Percentiles rank a stretch among this genome's conserved stretches.
These are phyloP conservation scores for Ochotona princeps DNA, from an alignment of 2,113 vertebrate genomes.

Conservation along the genomic window DNA sequence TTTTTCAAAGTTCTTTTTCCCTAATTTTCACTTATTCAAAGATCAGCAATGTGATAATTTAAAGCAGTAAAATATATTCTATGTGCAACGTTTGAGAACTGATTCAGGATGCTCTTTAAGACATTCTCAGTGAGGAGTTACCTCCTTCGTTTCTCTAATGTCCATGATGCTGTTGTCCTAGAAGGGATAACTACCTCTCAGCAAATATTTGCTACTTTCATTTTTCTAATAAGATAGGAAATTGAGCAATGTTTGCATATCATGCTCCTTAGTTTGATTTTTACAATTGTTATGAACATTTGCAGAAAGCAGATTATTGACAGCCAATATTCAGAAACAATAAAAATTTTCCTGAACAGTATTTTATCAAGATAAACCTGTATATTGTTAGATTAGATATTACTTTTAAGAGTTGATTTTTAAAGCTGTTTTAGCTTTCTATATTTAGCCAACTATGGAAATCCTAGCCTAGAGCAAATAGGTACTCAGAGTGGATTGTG, in stretches of 20 bases:
- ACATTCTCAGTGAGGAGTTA: neutral
- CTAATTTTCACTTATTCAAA: neutral
- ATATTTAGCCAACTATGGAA: rapidly evolving
- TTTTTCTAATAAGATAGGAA: constrained; percentile 34
- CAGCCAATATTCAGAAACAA: neutral
- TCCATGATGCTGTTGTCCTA: neutral
- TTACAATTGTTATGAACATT: neutral
- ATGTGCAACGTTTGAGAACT: neutral
- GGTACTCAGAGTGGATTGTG: neutral
- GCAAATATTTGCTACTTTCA: neutral
- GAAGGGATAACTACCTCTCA: neutral
- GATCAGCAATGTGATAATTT: neutral
- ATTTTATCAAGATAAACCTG: neutral
- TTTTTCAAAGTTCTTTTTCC: neutral
- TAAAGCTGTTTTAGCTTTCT: neutral
- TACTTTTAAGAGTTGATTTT: too few species aligned
- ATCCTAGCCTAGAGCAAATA: neutral
- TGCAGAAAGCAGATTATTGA: neutral
- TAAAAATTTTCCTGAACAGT: neutral
- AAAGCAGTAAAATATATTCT: neutral
- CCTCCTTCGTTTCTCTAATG: neutral
- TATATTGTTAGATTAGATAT: neutral
- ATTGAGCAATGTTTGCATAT: neutral
- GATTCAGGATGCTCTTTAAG: neutral
- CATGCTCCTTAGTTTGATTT: neutral